A percentile compares a stretch with the other conserved stretches of the same genome.
Conservation (phyloP, 2,113 vertebrate genomes). For the Geococcyx californianus region DNA sequence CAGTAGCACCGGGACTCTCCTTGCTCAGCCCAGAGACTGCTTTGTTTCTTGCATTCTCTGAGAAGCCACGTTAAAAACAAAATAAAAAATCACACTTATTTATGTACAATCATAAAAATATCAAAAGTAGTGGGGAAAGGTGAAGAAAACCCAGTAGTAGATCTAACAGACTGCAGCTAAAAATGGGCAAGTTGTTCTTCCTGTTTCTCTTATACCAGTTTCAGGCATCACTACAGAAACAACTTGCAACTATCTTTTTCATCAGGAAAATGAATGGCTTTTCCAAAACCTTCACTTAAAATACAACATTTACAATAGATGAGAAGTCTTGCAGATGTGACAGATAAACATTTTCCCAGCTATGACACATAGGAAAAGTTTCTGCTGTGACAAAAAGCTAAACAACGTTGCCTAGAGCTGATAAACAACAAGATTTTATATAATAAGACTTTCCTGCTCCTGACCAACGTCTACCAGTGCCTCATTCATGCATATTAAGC, state of each 20-base stretch:
- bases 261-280: not conserved
- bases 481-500: constrained; percentile 3
- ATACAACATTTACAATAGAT: not conserved
- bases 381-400: not conserved
- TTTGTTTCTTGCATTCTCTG: not conserved
- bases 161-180: not conserved
- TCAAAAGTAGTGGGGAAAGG: not conserved
- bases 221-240: not conserved
- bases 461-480: not conserved
- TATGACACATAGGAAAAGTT: not conserved
- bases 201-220: not conserved
- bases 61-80: not conserved
- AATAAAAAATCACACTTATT: not conserved
- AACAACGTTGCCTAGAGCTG: not conserved
- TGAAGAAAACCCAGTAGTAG: not conserved
- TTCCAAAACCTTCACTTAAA: not conserved
- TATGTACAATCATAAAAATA: not conserved
- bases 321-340: not conserved
- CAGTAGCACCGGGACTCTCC: not conserved
- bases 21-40: not conserved
- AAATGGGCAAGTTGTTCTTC: not conserved
- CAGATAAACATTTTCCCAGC: not conserved
- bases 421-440: constrained; percentile 1
- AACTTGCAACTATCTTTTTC: not conserved
- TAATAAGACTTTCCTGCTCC: not conserved